Evolutionary conservation across 2,888 invertebrate species (phyloP).

Genomic region (Leptinotarsa rubiginosa): DNA sequence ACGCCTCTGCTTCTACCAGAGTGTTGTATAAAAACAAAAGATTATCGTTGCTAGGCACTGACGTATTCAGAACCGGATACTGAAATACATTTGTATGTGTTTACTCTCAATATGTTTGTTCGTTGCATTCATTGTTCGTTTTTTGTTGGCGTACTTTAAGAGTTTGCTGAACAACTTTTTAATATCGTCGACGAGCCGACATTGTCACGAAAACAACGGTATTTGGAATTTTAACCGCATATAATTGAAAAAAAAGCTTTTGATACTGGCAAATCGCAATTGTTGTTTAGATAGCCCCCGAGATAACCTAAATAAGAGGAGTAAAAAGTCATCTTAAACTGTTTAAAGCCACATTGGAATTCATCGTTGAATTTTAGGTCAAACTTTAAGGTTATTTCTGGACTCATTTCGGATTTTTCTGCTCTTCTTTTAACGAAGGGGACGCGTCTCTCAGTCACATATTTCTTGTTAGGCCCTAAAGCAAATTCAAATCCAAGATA

Average conservation of each 20-base stretch:
- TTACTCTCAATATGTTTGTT: conserved; percentile 45
- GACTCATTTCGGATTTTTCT: no score
- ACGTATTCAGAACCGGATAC: conserved; percentile 53
- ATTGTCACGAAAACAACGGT: neutral
- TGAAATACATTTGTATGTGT: conserved; percentile 50
- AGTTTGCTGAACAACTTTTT: conserved; percentile 13
- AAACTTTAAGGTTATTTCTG: no score
- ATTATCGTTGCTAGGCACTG: conserved; percentile 42
- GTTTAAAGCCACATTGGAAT: no score
- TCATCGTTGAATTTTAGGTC: no score
- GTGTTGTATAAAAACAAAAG: conserved; percentile 26
- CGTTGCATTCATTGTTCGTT: conserved; percentile 42
- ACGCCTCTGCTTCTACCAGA: neutral
- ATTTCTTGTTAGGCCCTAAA: no score
- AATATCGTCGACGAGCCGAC: neutral
- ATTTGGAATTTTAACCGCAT: neutral
- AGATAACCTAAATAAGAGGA: no score
- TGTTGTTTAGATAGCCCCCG: no score
- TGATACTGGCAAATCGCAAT: no score
- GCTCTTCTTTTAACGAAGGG: no score
- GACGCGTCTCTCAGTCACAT: neutral
- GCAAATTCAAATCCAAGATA: no score
- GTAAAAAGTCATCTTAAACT: no score
- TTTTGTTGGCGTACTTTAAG: conserved; percentile 34
- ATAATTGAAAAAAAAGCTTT: no score